Base-by-base conservation (phyloP, 2,888 invertebrate genomes). In the Odontothrips loti region DNA sequence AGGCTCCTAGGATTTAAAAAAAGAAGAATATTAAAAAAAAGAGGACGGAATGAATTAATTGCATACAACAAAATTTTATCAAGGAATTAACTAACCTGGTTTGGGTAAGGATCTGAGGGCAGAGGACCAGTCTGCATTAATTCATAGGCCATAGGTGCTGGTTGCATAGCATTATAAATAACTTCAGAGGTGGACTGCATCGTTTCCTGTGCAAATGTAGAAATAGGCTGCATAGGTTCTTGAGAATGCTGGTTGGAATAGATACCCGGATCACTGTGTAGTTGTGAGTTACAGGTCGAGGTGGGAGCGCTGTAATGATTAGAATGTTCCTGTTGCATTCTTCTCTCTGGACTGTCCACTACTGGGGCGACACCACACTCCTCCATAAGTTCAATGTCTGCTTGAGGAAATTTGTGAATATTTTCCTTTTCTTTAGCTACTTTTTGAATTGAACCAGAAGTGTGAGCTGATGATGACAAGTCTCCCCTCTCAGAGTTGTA, bases 361-460 rank as follows among this genome's bases (percentile, higher is more conserved):
- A 75, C 68, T 9, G 68, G 68, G 23, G 27, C 68, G 10, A 75
- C 68, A 1, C 68, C 68, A 75, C 68, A 75, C 10, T 75, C 68
- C 23, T 75, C 68, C 68, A 75, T 75, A 8, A 75, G 68, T 27
- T 75, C 68, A 23, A 75, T 75, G 27, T 75, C 68, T 27, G 68
- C 68, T 27, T 27, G 23, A 9, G 68, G 68, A 75, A 27, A 75
- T 75, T 75, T 75, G 10, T 75, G 68, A 75, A 75, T 23, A 75
- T 75, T 75, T 27, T 75, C 68, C 68, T 75, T 75, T 75, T 75
- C 68, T 75, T 75, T 27, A 27, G 68, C 68, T 9, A 75, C 68
- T 75, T 75, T 75, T 27, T 75, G 23, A 8, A 75, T 75, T 27
- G 68, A 75, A 27, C 27, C 11, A 1, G 27, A 75, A 11, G 68